phyloP scores from a whole-genome alignment of 2,113 vertebrate genomes.

The Brevimyrus niger region DNA sequence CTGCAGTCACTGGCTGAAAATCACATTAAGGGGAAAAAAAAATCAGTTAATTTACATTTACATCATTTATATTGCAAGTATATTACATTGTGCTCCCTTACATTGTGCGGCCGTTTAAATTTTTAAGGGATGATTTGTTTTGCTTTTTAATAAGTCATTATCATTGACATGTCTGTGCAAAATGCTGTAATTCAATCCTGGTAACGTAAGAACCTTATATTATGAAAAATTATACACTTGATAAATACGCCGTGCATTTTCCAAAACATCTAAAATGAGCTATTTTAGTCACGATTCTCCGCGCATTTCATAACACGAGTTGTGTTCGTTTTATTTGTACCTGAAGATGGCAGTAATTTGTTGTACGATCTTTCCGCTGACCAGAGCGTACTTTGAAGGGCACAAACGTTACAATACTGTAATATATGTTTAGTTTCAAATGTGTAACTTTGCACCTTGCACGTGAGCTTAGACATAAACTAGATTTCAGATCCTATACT shows the following conservation, averaged over 20 bases:
- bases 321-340: constrained; percentile 39
- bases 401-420: not conserved
- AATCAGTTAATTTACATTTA: not conserved
- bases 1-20: not conserved
- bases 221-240: not conserved
- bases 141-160: not conserved
- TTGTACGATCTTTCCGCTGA: constrained; percentile 33
- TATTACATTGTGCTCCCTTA: not conserved
- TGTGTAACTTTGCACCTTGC: not conserved
- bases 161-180: not conserved
- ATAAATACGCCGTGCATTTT: not conserved
- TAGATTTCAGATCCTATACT: not conserved
- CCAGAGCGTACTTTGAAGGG: constrained; percentile 30
- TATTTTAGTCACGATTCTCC: constrained; percentile 46
- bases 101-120: not conserved
- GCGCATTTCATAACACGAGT: constrained; percentile 29
- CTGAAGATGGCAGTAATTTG: constrained; percentile 66
- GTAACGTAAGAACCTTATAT: not conserved
- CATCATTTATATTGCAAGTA: not conserved
- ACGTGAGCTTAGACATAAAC: not conserved
- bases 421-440: not conserved
- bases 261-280: not conserved
- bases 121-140: not conserved
- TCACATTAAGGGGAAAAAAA: not conserved
- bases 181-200: not conserved